These are phyloP conservation scores for Sphaeridia pumilis DNA, from an alignment of 2,888 invertebrate genomes.

Conservation along the genomic window DNA sequence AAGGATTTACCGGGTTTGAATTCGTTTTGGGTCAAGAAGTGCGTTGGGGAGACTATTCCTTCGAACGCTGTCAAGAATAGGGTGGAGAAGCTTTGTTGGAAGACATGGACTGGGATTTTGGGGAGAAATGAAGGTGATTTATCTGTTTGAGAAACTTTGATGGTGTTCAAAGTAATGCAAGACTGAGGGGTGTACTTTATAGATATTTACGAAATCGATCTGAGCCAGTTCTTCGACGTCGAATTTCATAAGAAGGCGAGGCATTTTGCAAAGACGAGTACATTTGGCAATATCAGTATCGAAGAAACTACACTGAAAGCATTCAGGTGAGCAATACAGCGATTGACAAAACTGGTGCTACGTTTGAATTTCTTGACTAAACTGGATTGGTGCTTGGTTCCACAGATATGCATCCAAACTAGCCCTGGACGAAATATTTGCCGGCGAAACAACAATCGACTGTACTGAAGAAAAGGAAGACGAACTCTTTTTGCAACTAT, in stretches of 20 bases:
- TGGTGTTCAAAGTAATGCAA: too few species aligned
- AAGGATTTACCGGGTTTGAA: neutral
- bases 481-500: constrained; percentile 28
- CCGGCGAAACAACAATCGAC: constrained; percentile 8
- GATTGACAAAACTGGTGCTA: neutral
- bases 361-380: too few species aligned
- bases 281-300: constrained; percentile 15
- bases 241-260: constrained; percentile 15
- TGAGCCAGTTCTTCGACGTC: constrained; percentile 23
- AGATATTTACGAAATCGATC: constrained; percentile 26
- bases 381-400: too few species aligned
- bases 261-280: constrained; percentile 15
- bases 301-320: constrained; percentile 29
- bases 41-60: constrained; percentile 30
- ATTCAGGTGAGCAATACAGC: constrained; percentile 20
- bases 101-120: constrained; percentile 18
- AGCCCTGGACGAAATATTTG: constrained; percentile 42
- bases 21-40: constrained; percentile 27
- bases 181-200: neutral
- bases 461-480: constrained; percentile 18
- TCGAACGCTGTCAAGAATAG: constrained; percentile 30
- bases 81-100: constrained; percentile 32
- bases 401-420: constrained; percentile 41
- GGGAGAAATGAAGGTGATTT: constrained; percentile 13
- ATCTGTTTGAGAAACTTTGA: too few species aligned